Conservation (phyloP, 2,888 invertebrate genomes). For the Stegophylla sp. region DNA sequence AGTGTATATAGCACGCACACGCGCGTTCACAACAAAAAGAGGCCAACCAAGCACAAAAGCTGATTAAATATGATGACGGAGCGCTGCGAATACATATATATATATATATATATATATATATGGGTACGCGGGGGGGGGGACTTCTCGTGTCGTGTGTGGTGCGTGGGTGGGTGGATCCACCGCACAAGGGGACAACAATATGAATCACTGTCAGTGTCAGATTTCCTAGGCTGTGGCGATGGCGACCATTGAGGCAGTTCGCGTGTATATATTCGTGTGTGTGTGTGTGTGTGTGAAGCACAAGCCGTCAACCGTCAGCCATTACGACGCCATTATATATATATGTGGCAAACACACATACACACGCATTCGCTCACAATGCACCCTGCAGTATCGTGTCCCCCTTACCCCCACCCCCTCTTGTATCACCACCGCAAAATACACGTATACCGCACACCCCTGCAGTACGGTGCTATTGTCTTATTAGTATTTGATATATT, state of each 20-base stretch:
- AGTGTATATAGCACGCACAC: not conserved
- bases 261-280: not conserved
- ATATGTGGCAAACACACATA: not conserved
- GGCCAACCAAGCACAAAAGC: conserved; percentile 55
- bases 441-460: no score
- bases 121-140: not conserved
- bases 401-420: not conserved
- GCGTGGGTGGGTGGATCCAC: conserved; percentile 60
- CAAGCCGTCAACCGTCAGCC: conserved; percentile 48
- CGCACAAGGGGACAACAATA: conserved; percentile 27
- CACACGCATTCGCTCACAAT: not conserved
- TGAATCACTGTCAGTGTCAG: conserved; percentile 57
- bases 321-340: conserved; percentile 35
- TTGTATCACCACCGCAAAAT: no score
- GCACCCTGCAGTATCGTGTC: not conserved
- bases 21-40: conserved; percentile 32
- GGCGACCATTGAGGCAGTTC: conserved; percentile 2
- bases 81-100: not conserved
- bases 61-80: conserved; percentile 50
- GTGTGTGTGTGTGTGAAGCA: not conserved
- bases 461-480: not conserved
- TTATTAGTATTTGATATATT: not conserved
- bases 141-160: conserved; percentile 61
- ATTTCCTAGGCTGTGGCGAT: conserved; percentile 35
- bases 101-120: not conserved